Evolutionary conservation across 2,113 vertebrate genomes (phyloP), one percentile per base, ranked within the genome.

Genomic region (Equus przewalskii): DNA sequence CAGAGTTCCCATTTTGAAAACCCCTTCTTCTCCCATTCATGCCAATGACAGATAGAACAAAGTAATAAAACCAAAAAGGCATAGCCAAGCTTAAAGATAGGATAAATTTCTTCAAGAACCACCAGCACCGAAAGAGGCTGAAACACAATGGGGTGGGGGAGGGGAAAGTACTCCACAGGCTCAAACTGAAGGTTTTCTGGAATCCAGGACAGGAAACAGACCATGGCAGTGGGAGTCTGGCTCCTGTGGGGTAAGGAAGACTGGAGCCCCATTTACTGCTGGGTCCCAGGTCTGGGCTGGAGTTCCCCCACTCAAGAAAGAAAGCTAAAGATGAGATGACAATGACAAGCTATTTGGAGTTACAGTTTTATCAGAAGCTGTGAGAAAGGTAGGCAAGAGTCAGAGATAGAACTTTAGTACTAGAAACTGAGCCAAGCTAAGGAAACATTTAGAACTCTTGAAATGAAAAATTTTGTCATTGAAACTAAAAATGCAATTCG

Each of bases 401-500:
- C 75, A 58, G 24, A 60, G 62, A 67, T 5, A 13, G n/a, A 67
- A 70, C 28, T 72, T 92, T 81, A n/a, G 54, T 51, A 30, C 24
- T 82, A 76, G 67, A 36, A 92, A 65, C 36, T 44, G 6, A 56
- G 70, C 54, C 79, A 75, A 76, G 24, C 41, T 79, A 19, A 65
- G 41, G 12, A 72, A 80, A 69, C 56, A 36, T 26, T 92, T 92
- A 72, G 22, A 93, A 80, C 56, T 87, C 49, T 62, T 62, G 18
- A 78, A 82, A 81, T 94, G 70, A 94, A 84, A 76, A 60, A 5
- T 33, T 30, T 41, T 21, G 14, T 46, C 18, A 80, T 0, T 80
- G 64, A 94, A 88, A 83, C 84, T 81, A 49, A 86, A 87, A 93
- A 54, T 79, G 6, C 9, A 54, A 79, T 90, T 76, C 82, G 28